Conservation (phyloP, 2,113 vertebrate genomes). For the Pica pica region DNA sequence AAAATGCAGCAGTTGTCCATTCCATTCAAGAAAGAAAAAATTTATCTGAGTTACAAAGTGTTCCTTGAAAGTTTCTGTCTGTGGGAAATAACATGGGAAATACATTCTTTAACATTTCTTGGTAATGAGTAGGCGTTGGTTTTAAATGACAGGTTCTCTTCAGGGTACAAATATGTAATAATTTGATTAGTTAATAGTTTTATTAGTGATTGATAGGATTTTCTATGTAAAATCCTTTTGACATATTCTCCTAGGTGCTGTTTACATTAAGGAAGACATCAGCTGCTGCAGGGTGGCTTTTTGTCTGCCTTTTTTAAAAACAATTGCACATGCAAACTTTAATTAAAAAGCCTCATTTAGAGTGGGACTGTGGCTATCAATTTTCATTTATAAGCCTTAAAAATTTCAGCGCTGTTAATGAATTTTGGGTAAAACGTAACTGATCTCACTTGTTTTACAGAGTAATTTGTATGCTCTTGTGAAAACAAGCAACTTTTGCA, state of each 20-base stretch:
- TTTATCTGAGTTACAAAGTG: not conserved
- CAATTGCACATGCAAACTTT: not conserved
- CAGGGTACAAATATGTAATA: not conserved
- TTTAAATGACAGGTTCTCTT: not conserved
- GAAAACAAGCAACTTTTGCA: not conserved
- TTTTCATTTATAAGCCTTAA: not conserved
- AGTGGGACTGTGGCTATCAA: not conserved
- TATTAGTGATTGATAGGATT: not conserved
- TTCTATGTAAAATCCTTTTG: not conserved
- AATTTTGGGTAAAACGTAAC: not conserved
- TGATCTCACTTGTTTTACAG: not conserved
- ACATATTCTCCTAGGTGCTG: not conserved
- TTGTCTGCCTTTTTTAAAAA: not conserved
- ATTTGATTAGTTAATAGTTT: not conserved
- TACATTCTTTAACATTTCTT: not conserved
- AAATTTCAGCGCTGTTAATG: not conserved
- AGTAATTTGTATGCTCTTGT: not conserved
- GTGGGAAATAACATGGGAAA: not conserved
- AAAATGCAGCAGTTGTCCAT: not conserved
- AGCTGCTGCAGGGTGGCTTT: not conserved
- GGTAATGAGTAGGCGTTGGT: not conserved
- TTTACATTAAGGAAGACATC: not conserved
- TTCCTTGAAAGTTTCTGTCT: not conserved
- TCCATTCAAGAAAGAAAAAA: not conserved
- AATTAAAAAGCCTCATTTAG: not conserved